Evolutionary conservation across 2,797 vertebrate species (phyloP).

Genomic region (Nasua narica): DNA sequence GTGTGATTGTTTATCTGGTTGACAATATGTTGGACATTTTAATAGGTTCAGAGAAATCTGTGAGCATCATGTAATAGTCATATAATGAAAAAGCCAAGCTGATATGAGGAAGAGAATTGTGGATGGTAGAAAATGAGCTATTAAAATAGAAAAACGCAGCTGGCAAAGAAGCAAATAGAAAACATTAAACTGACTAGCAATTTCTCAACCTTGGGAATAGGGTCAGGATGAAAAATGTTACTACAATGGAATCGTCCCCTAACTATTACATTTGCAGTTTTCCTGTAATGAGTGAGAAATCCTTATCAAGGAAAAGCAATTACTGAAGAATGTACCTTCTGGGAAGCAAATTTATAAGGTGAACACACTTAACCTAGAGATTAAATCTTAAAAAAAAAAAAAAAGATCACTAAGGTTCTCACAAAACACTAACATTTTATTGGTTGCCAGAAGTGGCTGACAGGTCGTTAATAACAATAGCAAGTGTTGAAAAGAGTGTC

Average conservation of each 20-base stretch:
- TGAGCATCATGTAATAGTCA: constrained; percentile 34
- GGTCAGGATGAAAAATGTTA: constrained; percentile 66
- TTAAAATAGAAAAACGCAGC: constrained; percentile 48
- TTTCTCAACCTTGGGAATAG: constrained; percentile 46
- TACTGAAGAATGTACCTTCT: constrained; percentile 62
- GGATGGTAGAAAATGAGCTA: constrained; percentile 33
- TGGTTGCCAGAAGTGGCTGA: constrained; percentile 38
- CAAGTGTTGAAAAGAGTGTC: neutral
- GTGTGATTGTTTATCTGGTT: constrained; percentile 69
- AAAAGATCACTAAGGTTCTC: constrained; percentile 41
- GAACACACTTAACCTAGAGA: constrained; percentile 65
- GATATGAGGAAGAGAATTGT: neutral
- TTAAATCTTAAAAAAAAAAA: neutral
- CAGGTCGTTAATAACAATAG: constrained; percentile 60
- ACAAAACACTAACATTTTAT: constrained; percentile 45
- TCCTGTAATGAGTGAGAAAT: constrained; percentile 63
- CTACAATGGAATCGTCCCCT: constrained; percentile 32
- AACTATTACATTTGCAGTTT: constrained; percentile 51
- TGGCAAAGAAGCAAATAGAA: constrained; percentile 39
- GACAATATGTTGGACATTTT: constrained; percentile 43
- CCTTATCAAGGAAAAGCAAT: constrained; percentile 61
- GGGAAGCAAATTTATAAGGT: constrained; percentile 59
- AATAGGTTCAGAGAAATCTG: constrained; percentile 66
- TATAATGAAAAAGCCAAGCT: constrained; percentile 23
- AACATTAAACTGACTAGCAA: constrained; percentile 34